Evolutionary conservation across 2,888 invertebrate genomes (phyloP).

Genomic region (Orthosia gothica): DNA sequence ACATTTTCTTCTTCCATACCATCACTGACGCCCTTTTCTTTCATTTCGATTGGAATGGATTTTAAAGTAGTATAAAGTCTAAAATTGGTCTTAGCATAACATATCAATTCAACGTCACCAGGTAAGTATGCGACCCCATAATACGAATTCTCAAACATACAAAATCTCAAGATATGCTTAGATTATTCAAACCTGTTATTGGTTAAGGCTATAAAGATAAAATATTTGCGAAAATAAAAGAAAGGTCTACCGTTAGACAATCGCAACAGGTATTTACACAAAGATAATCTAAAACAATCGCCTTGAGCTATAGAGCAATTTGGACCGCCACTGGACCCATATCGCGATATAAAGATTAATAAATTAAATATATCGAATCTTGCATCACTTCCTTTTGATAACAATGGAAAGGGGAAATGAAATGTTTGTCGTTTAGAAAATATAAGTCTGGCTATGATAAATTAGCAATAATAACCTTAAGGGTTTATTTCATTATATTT

Average conservation of each 20-base stretch:
- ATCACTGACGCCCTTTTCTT: no score
- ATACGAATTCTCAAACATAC: background rate
- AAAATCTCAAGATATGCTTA: background rate
- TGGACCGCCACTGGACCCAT: conserved; percentile 29
- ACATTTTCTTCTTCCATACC: no score
- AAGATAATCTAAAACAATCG: conserved; percentile 54
- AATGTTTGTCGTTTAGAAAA: background rate
- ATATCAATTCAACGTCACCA: background rate
- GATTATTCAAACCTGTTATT: conserved; percentile 10
- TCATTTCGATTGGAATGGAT: no score
- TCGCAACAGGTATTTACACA: conserved; percentile 47
- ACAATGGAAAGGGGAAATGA: conserved; percentile 9
- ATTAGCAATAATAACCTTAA: background rate
- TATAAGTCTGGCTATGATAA: background rate
- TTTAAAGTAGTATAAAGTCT: no score
- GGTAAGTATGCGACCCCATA: background rate
- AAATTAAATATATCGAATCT: conserved; percentile 49
- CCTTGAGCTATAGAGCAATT: conserved; percentile 56
- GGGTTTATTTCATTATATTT: no score
- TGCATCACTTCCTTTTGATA: conserved; percentile 38
- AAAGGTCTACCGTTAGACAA: conserved; percentile 43
- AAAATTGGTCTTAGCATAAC: background rate
- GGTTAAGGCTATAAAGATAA: conserved; percentile 9
- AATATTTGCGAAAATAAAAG: conserved; percentile 25
- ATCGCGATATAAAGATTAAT: conserved; percentile 52